Evolutionary conservation across 2,888 invertebrate genomes (phyloP).

Genomic region (Sinotaia quadrata): DNA sequence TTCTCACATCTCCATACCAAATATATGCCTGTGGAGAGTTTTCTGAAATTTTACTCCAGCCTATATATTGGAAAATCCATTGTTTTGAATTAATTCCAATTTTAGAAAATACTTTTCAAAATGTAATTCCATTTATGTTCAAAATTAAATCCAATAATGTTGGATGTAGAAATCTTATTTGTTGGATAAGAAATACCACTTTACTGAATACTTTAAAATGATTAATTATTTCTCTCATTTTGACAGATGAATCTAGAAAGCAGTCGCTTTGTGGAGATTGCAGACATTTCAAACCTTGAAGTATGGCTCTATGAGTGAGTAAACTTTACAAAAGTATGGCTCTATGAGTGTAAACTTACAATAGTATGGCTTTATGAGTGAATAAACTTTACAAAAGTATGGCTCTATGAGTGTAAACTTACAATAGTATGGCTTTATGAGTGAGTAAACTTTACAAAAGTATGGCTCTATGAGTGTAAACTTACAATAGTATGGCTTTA

Average conservation of each 20-base stretch:
- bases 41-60: neutral
- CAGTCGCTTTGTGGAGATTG: constrained; percentile 49
- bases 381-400: too few species aligned
- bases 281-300: constrained; percentile 57
- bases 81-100: too few species aligned
- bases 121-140: too few species aligned
- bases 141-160: too few species aligned
- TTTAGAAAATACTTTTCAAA: too few species aligned
- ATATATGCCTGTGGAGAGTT: neutral
- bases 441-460: constrained; percentile 35
- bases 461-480: too few species aligned
- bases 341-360: neutral
- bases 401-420: too few species aligned
- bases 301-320: constrained; percentile 47
- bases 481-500: constrained; percentile 42
- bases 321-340: neutral
- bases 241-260: constrained; percentile 45
- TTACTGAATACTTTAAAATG: neutral
- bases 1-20: neutral
- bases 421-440: constrained; percentile 43
- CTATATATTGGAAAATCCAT: neutral
- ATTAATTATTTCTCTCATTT: neutral
- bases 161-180: too few species aligned
- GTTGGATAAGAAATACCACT: neutral
- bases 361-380: neutral